Evolutionary conservation across 1,140 invertebrate species (phyloP), one percentile per base, ranked within the genome.

Genomic region (Orussus abietinus): DNA sequence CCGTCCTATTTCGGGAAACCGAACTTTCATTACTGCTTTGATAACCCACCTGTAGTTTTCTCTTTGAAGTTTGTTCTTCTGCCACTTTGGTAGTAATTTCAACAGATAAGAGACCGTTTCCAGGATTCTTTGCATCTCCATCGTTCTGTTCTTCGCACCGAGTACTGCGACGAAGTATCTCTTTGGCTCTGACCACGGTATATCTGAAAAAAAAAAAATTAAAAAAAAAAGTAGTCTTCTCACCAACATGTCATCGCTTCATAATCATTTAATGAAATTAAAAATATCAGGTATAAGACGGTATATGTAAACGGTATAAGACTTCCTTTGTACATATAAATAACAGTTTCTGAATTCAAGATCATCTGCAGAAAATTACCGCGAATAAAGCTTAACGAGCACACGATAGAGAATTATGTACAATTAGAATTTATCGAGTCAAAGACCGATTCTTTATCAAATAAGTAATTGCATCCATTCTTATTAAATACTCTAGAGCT

Each of bases 121-220:
- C n/a, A n/a, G n/a, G n/a, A n/a, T n/a, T 56, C 31, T 18, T 43
- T 34, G 10, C 31, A 35, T 39, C 45, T 3, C 30, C 35, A 12
- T 49, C 40, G 35, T 13, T 42, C 0, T 2, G 21, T 14, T n/a
- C 4, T 11, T 22, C 20, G 6, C 38, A 42, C 9, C 35, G 35
- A 12, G n/a, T 41, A 4, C 31, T 38, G 19, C 56, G 41, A 13
- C 45, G 43, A 30, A 59, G 51, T 25, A 60, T 54, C 31, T 55
- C 46, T 11, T 59, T 59, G 9, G 46, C 49, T n/a, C 53, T 55
- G 14, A 28, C 34, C 12, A 54, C 46, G 2, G 45, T 60, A 15
- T 45, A 42, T 18, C 56, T 61, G 15, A 19, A 45, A 5, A 39
- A 38, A 25, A 47, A n/a, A 10, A 29, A 21, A 39, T 34, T 4